Percentiles rank a stretch among this genome's conserved stretches.
Conservation (phyloP, 2,113 vertebrate genomes). For the Cottus gobio region DNA sequence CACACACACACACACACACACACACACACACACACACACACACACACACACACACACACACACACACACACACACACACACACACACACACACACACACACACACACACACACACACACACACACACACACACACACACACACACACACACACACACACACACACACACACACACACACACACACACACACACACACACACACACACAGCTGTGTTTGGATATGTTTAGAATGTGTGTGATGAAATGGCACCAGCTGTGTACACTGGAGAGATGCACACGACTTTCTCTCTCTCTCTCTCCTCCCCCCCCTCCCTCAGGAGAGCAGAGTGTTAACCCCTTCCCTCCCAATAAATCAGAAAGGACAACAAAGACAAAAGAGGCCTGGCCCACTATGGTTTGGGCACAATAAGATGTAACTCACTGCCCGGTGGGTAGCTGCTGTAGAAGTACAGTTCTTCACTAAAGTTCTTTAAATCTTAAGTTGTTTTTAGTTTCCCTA, state of each 20-base stretch:
- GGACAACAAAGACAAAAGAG: constrained; percentile 50
- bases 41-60: background rate
- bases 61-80: constrained; percentile 9
- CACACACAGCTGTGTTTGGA: constrained; percentile 75
- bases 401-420: constrained; percentile 39
- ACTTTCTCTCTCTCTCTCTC: constrained; percentile 35
- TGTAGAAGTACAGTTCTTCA: constrained; percentile 60
- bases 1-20: background rate
- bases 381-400: constrained; percentile 26
- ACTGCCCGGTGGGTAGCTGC: constrained; percentile 37
- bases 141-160: constrained; percentile 23
- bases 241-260: constrained; percentile 86
- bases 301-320: constrained; percentile 10
- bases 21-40: background rate
- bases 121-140: constrained; percentile 12
- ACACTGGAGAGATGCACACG: constrained; percentile 79
- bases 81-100: constrained; percentile 17
- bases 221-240: constrained; percentile 83
- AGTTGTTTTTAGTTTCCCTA: constrained; percentile 46
- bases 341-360: constrained; percentile 45
- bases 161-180: constrained; percentile 16
- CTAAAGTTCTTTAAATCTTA: constrained; percentile 53
- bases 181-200: constrained; percentile 8
- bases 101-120: constrained; percentile 22
- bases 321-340: constrained; percentile 78